Percentiles rank a stretch among this genome's conserved stretches.
These are phyloP conservation scores for Nilaparvata lugens DNA, from an alignment of 1,140 invertebrate species.

Conservation along the genomic window DNA sequence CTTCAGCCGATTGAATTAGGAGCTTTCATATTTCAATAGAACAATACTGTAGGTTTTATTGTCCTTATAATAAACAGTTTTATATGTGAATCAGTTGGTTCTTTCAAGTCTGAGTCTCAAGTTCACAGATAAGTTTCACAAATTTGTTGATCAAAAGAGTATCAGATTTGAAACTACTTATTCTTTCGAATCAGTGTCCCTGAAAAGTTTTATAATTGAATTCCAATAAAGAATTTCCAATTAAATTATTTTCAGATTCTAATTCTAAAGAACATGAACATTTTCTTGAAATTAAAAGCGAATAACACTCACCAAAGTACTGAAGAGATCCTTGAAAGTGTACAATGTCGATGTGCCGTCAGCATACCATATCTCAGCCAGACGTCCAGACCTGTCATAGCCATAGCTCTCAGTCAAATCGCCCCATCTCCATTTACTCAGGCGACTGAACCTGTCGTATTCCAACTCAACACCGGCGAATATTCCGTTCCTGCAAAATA, in stretches of 20 bases:
- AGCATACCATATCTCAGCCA: constrained; percentile 79
- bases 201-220: neutral
- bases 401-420: constrained; percentile 78
- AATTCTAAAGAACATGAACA: neutral
- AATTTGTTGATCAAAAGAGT: no score
- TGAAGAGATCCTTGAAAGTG: constrained; percentile 81
- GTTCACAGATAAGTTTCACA: no score
- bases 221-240: neutral
- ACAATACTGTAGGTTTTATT: no score
- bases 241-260: neutral
- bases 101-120: no score
- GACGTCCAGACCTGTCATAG: constrained; percentile 75
- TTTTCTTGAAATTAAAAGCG: neutral
- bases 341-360: constrained; percentile 79
- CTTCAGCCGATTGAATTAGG: no score
- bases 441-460: constrained; percentile 83
- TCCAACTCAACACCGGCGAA: constrained; percentile 83
- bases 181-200: neutral
- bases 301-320: constrained; percentile 51
- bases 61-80: no score
- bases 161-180: constrained; percentile 7
- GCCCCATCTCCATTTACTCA: constrained; percentile 88
- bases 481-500: constrained; percentile 48
- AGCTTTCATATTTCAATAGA: no score
- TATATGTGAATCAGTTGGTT: no score